Base-by-base conservation (phyloP, 1,140 invertebrate genomes). In the Procambarus clarkii region DNA sequence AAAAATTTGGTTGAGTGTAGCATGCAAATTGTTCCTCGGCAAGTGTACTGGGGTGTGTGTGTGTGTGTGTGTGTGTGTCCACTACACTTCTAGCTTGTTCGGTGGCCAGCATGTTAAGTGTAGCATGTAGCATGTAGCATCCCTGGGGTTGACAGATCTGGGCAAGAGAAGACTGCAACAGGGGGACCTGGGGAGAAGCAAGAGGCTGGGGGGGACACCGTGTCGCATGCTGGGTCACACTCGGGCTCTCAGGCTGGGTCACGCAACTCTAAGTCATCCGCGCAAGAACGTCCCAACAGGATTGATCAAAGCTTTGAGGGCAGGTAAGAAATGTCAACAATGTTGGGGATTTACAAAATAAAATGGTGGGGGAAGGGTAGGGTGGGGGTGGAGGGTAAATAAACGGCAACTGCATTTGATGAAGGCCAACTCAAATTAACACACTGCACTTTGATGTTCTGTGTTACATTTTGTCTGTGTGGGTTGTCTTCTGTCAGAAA, bases 211-310 rank as follows among this genome's bases (percentile, higher is more conserved):
- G 91, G 91, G 84, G 91, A 87, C 78, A 71, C 85, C 44, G 91
- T 86, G 69, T 92, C 91, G 78, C 85, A 87, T 87, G 81, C 86
- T 24, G 91, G 91, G 50, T 92, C 91, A 76, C 84, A 88, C 34
- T 54, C 85, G 15, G 79, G 86, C n/a, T 88, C 86, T 46, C 77
- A 79, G 46, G 77, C 76, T 83, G 69, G 76, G 64, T 93, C 92
- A 64, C 74, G 93, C 15, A 93, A 92, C 34, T 90, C 93, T 50
- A 93, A 92, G 80, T 92, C 92, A 50, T 88, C 89, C 18, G 92
- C 13, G 76, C 93, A 76, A 92, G 92, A 88, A 92, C 92, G 81
- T 74, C 89, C 54, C 90, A 91, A 69, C 88, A 85, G 69, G 60
- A 76, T 76, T 88, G 82, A 86, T 54, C 86, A 92, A 58, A 88